These are phyloP conservation scores for Hyperoplus immaculatus DNA, from an alignment of 2,797 vertebrate genomes.

Conservation along the genomic window DNA sequence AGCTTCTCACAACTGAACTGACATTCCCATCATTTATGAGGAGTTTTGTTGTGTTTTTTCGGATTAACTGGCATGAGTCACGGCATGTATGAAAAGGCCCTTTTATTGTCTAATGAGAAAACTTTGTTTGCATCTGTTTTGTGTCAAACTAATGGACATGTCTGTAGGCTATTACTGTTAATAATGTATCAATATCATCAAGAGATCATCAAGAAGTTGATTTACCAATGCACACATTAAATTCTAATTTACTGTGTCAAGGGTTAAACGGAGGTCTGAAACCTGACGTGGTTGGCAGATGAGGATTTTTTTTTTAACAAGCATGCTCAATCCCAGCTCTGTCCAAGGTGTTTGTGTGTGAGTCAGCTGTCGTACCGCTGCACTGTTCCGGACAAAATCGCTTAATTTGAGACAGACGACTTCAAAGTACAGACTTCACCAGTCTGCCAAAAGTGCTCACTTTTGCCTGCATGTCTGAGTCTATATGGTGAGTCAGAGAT, in stretches of 20 bases:
- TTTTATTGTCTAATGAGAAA: conserved; percentile 35
- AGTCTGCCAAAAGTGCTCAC: conserved; percentile 62
- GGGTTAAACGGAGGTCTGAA: conserved; percentile 38
- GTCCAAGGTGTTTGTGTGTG: conserved; percentile 37
- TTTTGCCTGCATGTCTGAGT: conserved; percentile 58
- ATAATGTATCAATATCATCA: conserved; percentile 38
- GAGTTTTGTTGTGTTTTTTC: conserved; percentile 17
- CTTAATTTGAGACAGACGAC: conserved; percentile 72
- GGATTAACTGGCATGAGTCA: conserved; percentile 39
- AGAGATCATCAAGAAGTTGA: conserved; percentile 31
- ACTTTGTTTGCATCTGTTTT: conserved; percentile 18
- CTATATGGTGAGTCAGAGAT: conserved; percentile 61
- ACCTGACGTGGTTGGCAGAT: conserved; percentile 25
- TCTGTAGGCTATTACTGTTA: conserved; percentile 39
- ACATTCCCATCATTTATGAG: conserved; percentile 22
- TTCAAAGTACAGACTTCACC: conserved; percentile 63
- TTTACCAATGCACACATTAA: conserved; percentile 21
- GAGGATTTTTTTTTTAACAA: conserved; percentile 20
- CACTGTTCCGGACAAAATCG: conserved; percentile 51
- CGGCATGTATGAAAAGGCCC: background rate
- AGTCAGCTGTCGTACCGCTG: conserved; percentile 38
- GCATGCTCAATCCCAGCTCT: conserved; percentile 24
- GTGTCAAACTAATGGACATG: conserved; percentile 45
- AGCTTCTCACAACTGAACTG: conserved; percentile 29
- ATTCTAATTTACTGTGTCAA: conserved; percentile 12